These are phyloP conservation scores for Thyatira batis DNA, from an alignment of 2,888 invertebrate genomes.

Conservation along the genomic window DNA sequence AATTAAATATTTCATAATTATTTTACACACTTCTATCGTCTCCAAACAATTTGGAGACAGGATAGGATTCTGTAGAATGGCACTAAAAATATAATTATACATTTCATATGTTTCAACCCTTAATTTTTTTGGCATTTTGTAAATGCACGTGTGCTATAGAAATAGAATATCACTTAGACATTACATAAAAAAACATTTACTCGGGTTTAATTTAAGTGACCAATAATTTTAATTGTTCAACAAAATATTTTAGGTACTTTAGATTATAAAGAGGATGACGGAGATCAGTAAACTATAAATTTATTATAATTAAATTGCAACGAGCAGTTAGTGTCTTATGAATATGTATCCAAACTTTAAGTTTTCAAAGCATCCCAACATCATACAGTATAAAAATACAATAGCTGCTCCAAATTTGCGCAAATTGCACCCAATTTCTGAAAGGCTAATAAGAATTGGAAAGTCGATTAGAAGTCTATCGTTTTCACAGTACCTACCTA, in stretches of 20 bases:
- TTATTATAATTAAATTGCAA: background rate
- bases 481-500: constrained; percentile 10
- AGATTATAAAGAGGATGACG: background rate
- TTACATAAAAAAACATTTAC: background rate
- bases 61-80: background rate
- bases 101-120: background rate
- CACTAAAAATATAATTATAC: no score
- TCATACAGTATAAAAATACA: constrained; percentile 15
- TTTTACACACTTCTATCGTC: background rate
- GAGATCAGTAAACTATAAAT: background rate
- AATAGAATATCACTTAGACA: background rate
- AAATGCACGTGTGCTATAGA: background rate
- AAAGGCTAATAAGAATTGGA: constrained; percentile 7
- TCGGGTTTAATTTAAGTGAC: background rate
- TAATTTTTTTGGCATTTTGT: background rate
- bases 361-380: constrained; percentile 1
- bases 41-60: background rate
- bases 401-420: constrained; percentile 27
- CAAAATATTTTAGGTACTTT: background rate
- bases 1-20: background rate
- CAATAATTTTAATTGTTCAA: background rate
- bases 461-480: constrained; percentile 1
- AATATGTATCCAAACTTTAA: background rate
- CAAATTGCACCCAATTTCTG: constrained; percentile 13
- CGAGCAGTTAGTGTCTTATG: background rate